These are phyloP conservation scores for Leucopsar rothschildi DNA, from an alignment of 2,113 vertebrate genomes.

Conservation along the genomic window DNA sequence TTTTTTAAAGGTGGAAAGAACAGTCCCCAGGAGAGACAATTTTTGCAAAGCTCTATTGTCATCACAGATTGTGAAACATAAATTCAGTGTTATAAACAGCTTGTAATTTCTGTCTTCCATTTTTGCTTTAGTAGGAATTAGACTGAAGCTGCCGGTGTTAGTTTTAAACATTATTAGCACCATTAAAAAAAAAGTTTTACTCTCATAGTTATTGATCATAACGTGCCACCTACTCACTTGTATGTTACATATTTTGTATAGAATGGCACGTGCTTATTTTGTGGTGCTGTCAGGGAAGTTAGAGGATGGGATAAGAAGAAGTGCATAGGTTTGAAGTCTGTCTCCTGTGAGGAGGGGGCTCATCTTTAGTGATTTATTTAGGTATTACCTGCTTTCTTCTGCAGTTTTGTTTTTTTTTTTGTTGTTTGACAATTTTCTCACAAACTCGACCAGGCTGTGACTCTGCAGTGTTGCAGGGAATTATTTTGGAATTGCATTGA, in stretches of 20 bases:
- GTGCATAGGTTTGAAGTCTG: background rate
- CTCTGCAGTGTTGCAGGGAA: background rate
- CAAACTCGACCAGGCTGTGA: background rate
- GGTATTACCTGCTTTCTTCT: background rate
- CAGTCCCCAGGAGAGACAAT: slow-evolving; percentile 55
- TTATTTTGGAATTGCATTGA: background rate
- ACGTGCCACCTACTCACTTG: slow-evolving; percentile 18
- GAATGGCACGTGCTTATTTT: background rate
- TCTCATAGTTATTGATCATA: slow-evolving; percentile 35
- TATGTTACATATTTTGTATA: background rate
- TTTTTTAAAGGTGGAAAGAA: slow-evolving; percentile 43
- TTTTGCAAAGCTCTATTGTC: slow-evolving; percentile 57
- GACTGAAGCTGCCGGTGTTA: slow-evolving; percentile 15
- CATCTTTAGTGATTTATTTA: background rate
- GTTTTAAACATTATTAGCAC: slow-evolving; percentile 55
- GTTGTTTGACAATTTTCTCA: background rate
- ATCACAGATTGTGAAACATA: slow-evolving; percentile 49
- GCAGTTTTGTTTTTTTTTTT: background rate
- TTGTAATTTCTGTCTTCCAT: slow-evolving; percentile 63
- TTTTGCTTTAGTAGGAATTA: slow-evolving; percentile 40
- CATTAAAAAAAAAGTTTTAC: slow-evolving; percentile 43
- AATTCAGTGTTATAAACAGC: slow-evolving; percentile 62
- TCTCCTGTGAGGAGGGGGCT: background rate
- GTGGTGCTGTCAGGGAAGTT: background rate
- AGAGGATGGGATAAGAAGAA: background rate